Conservation (phyloP, 2,888 invertebrate genomes). For the Micropterix aruncella region DNA sequence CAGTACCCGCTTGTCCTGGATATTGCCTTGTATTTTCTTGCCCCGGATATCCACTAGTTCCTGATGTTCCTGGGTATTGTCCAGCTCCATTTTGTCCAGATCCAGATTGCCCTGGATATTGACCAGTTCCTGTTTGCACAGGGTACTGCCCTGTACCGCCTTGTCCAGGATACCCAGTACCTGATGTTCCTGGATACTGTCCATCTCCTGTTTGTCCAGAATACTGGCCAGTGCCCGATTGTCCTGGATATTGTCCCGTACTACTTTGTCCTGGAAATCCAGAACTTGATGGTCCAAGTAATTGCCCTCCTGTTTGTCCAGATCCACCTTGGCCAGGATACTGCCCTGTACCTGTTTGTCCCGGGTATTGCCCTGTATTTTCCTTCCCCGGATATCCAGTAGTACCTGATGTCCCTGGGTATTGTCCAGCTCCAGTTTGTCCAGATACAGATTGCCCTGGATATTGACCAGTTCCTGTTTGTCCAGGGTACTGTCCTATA, state of each 20-base stretch:
- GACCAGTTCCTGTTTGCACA: neutral
- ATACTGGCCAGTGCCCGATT: neutral
- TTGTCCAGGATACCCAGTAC: neutral
- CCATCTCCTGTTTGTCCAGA: neutral
- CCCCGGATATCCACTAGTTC: neutral
- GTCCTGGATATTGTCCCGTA: too few relatives aligned
- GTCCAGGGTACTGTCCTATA: neutral
- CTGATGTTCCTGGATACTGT: constrained; percentile 1
- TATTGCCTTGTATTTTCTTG: neutral
- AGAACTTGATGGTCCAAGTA: neutral
- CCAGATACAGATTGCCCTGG: neutral
- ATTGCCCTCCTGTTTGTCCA: neutral
- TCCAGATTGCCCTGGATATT: neutral
- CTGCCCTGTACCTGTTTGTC: neutral
- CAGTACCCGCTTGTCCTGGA: constrained; percentile 3
- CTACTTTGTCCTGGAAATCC: neutral
- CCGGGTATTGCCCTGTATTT: too few relatives aligned
- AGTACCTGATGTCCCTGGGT: neutral
- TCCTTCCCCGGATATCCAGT: too few relatives aligned
- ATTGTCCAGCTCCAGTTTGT: neutral
- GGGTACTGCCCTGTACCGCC: neutral
- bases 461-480: neutral
- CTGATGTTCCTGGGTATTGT: neutral
- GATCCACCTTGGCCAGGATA: neutral
- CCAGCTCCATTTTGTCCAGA: neutral